Evolutionary conservation across 2,888 invertebrate genomes (phyloP).

Genomic region (Brachypalpus laphriformis): DNA sequence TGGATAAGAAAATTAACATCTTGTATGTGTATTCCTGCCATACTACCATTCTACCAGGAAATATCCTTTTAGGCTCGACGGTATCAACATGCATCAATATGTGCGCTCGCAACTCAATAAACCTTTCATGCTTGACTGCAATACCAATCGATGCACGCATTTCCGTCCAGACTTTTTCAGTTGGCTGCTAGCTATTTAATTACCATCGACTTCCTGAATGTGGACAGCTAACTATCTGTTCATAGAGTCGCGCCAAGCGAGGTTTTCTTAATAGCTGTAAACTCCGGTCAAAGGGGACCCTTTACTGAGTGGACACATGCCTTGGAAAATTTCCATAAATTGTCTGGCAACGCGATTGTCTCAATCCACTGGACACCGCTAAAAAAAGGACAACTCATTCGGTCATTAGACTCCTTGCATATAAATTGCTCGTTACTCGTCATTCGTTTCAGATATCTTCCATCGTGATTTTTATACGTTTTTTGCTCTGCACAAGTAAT

Average conservation of each 20-base stretch:
- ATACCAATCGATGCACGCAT: constrained; percentile 62
- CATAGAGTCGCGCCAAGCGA: neutral
- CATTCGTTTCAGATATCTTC: constrained; percentile 73
- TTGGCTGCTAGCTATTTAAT: constrained; percentile 47
- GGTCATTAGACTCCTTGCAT: constrained; percentile 74
- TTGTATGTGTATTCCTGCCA: too few relatives aligned
- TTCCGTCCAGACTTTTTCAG: constrained; percentile 68
- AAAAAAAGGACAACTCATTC: constrained; percentile 75
- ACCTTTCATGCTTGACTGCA: constrained; percentile 47
- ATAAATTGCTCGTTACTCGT: constrained; percentile 74
- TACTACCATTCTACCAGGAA: too few relatives aligned
- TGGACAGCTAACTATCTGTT: constrained; percentile 65
- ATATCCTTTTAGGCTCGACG: neutral
- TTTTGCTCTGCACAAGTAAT: constrained; percentile 75
- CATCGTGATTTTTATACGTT: constrained; percentile 74
- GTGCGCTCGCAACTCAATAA: constrained; percentile 26
- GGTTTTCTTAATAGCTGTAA: constrained; percentile 15
- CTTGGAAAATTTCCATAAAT: constrained; percentile 64
- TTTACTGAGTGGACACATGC: constrained; percentile 34
- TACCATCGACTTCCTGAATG: constrained; percentile 59
- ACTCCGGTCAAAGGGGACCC: neutral
- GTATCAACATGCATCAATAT: neutral
- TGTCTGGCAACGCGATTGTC: constrained; percentile 67
- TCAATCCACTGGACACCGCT: constrained; percentile 48
- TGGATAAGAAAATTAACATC: too few relatives aligned